These are phyloP conservation scores for Gallirallus australis DNA, from an alignment of 2,797 vertebrate genomes.

Conservation along the genomic window DNA sequence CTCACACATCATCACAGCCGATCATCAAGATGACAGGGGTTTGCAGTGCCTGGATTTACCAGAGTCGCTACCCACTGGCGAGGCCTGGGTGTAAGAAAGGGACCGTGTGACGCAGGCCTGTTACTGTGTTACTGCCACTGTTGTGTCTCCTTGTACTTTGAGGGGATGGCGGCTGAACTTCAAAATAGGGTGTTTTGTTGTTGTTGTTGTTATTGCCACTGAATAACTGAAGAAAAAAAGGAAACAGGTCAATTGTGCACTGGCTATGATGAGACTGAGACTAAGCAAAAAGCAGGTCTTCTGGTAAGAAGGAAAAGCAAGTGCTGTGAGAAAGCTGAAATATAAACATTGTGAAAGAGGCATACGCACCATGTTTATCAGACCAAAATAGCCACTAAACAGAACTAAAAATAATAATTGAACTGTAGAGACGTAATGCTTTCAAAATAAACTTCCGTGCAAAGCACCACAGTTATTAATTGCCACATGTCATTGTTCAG, in stretches of 20 bases:
- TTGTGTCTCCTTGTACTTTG: background rate
- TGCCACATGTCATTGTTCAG: background rate
- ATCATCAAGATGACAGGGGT: background rate
- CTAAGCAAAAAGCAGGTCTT: background rate
- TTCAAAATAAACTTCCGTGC: background rate
- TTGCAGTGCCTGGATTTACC: background rate
- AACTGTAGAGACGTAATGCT: background rate
- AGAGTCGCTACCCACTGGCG: background rate
- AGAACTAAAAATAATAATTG: constrained; percentile 28
- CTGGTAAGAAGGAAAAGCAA: background rate
- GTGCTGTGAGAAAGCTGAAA: constrained; percentile 40
- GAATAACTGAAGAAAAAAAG: background rate
- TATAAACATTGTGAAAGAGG: constrained; percentile 43
- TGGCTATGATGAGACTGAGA: background rate
- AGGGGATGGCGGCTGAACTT: background rate
- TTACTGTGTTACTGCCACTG: background rate
- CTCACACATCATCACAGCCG: background rate
- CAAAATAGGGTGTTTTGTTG: background rate
- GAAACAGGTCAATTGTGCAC: background rate
- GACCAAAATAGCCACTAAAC: constrained; percentile 28
- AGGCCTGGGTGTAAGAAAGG: background rate
- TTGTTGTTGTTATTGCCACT: no score
- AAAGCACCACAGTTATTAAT: background rate
- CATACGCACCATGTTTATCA: constrained; percentile 15
- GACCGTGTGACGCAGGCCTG: background rate